Base-by-base conservation (phyloP, 2,113 vertebrate species). In the Xerus inauris region DNA sequence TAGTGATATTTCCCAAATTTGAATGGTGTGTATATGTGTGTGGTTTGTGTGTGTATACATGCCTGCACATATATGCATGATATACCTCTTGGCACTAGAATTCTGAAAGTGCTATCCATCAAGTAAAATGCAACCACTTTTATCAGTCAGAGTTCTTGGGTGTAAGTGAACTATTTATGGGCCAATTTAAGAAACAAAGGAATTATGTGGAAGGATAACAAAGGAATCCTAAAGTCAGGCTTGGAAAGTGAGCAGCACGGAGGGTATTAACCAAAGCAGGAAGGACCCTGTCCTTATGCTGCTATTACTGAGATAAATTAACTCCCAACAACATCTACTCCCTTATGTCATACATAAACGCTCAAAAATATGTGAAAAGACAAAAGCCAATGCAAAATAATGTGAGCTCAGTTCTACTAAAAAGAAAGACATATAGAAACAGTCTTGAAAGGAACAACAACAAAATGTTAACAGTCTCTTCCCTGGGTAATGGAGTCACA, bases 391-490 rank as follows among this genome's bases (percentile, higher is more conserved):
- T 82, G 2, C 30, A 49, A 93, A 94, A 89, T 32, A 64, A 32
- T 32, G 72, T 11, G 28, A 79, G 40, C 11, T 69, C 28, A 38
- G 73, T 45, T 95, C 72, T 71, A 75, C 86, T 30, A 72, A 71
- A 79, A 71, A 83, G 28, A 80, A 62, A 72, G 38, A 91, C 51
- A 93, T 71, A 13, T 67, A 87, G 69, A 69, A 89, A 89, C 3
- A 84, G 16, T 81, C 72, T 51, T 65, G 81, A 35, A 95, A 84
- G 35, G 11, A 89, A 95, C 69, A 72, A 94, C 40, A 87, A 86
- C 32, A 81, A 97, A 95, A 94, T 62, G 10, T 72, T 92, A 84
- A 79, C 64, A 51, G 10, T 84, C 22, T 93, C 87, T 88, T 72
- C 54, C 71, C 77, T 84, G 69, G 5, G 32, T 81, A 51, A 40